Evolutionary conservation across 2,113 vertebrate genomes (phyloP), one percentile per base, ranked within the genome.

Genomic region (Isichthys henryi): DNA sequence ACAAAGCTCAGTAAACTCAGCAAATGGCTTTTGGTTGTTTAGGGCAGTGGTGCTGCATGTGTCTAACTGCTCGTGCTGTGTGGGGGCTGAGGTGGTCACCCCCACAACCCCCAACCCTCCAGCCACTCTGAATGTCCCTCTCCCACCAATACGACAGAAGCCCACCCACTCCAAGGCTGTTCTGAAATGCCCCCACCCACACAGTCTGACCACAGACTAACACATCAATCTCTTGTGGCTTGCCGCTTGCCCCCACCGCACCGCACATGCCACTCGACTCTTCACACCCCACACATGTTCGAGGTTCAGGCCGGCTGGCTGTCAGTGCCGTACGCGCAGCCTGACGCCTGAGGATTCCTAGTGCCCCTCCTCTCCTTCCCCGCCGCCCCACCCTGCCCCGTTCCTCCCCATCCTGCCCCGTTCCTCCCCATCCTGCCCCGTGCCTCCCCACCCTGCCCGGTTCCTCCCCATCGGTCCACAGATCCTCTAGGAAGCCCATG

Each of bases 301-400:
- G 15, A 80, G 13, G 35, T 80, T 17, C 31, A 19, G 74, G 74
- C 15, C 31, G 35, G 5, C 15, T 19, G 35, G 2, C 39, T 15
- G 2, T 7, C 74, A 23, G 45, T 4, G 45, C 21, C 11, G 45
- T 7, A n/a, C 45, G 19, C 0, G 39, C 35, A 23, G 21, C 43
- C 8, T 48, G 82, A 48, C 3, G 23, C 45, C 17, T 23, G 9
- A n/a, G 82, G 3, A 21, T 21, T 21, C 82, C 23, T 8, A 84
- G 45, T 46, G 82, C 9, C 17, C 45, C 45, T 19, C 80, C 43
- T 0, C 21, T 1, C 39, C 8, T 1, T 45, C 77, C 96, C 96
- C 3, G 97, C 0, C 56, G 8, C 6, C 23, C 56, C 23, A 62
- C n/a, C 2, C 21, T 2, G 17, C 53, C 53, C 19, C 1, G 0